Conservation (phyloP, 1,140 invertebrate genomes). For the Neodiprion virginianus region DNA sequence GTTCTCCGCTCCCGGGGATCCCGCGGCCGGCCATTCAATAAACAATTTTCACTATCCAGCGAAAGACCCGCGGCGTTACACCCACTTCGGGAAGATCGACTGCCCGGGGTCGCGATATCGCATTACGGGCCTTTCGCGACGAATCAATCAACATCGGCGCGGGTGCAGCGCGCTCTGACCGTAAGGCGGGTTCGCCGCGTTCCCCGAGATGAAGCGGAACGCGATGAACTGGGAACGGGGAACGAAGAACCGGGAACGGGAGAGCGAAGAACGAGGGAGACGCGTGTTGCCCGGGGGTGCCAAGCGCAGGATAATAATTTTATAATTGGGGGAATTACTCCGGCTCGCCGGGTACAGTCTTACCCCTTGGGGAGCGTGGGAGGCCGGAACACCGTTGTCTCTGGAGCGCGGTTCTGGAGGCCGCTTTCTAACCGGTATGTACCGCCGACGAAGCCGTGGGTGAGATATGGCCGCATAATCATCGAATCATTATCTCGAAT, state of each 20-base stretch:
- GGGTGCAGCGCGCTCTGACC: conserved; percentile 20
- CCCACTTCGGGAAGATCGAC: no score
- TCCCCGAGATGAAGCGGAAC: conserved; percentile 25
- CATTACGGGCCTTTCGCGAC: conserved; percentile 8
- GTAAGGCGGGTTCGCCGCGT: not conserved
- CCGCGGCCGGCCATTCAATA: no score
- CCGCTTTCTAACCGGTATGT: conserved; percentile 49
- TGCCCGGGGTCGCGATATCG: no score
- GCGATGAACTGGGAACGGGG: conserved; percentile 43
- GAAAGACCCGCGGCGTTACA: no score
- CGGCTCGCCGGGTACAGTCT: conserved; percentile 54
- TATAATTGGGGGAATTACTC: conserved; percentile 62
- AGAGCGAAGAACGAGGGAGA: conserved; percentile 30
- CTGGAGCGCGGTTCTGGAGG: conserved; percentile 39
- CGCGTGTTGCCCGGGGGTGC: conserved; percentile 59
- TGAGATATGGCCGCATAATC: conserved; percentile 61
- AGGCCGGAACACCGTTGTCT: conserved; percentile 55
- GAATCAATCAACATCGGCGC: conserved; percentile 39
- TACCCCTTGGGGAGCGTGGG: conserved; percentile 49
- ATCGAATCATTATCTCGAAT: conserved; percentile 59
- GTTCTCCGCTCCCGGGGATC: no score
- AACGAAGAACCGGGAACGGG: conserved; percentile 35
- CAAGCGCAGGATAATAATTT: conserved; percentile 62
- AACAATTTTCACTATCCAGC: no score
- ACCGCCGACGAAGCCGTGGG: conserved; percentile 49